These are phyloP conservation scores for Brachypteracias leptosomus DNA, from an alignment of 2,113 vertebrate species.

Conservation along the genomic window DNA sequence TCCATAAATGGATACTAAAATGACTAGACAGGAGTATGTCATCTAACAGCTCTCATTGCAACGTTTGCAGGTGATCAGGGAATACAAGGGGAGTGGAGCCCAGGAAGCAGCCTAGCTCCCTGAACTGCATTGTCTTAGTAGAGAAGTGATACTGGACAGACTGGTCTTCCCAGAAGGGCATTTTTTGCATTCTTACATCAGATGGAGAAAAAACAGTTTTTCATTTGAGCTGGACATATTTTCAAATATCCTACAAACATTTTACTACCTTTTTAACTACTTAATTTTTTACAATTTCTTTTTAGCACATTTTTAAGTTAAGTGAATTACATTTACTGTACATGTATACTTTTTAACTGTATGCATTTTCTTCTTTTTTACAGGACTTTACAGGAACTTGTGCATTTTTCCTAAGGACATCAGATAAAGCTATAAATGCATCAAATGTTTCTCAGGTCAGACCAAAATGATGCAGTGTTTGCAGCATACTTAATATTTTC, in stretches of 20 bases:
- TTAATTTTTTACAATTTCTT: neutral
- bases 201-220: neutral
- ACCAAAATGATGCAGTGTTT: neutral
- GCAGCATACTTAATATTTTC: neutral
- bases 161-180: neutral
- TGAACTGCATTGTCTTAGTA: neutral
- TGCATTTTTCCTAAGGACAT: slow-evolving; percentile 81
- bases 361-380: neutral
- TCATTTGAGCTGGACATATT: neutral
- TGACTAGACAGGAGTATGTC: neutral
- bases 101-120: neutral
- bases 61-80: neutral
- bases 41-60: neutral
- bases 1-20: neutral
- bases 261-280: neutral
- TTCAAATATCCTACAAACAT: neutral
- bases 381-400: slow-evolving; percentile 78
- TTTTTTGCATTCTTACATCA: neutral
- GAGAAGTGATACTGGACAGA: neutral
- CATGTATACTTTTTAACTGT: neutral
- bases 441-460: slow-evolving; percentile 81
- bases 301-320: neutral
- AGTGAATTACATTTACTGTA: neutral
- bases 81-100: neutral
- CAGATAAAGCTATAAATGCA: slow-evolving; percentile 73